Evolutionary conservation across 2,797 vertebrate species (phyloP).

Genomic region (Alosa sapidissima): DNA sequence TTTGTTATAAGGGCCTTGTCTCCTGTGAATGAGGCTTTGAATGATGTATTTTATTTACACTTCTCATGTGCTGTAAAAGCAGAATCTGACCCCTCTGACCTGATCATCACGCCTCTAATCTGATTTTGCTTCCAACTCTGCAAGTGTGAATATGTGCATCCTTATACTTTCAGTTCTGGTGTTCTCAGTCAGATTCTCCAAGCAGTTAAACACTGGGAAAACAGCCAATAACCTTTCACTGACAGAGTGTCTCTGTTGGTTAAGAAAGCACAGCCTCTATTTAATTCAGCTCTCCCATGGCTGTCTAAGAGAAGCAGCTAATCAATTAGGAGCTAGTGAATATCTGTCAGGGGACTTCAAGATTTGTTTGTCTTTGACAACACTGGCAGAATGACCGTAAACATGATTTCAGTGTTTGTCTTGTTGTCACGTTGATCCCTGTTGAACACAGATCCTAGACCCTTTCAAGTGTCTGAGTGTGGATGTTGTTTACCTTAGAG

Average conservation of each 20-base stretch:
- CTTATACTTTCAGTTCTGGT: conserved; percentile 41
- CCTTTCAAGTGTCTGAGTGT: not conserved
- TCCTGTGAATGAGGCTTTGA: not conserved
- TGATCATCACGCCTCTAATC: too few species aligned
- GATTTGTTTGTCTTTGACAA: conserved; percentile 52
- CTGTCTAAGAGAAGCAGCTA: conserved; percentile 42
- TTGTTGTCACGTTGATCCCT: conserved; percentile 1
- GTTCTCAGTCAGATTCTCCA: conserved; percentile 32
- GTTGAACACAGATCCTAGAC: not conserved
- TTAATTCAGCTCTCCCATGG: conserved; percentile 47
- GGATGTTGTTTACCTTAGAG: not conserved
- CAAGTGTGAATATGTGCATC: conserved; percentile 39
- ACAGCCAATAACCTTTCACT: conserved; percentile 49
- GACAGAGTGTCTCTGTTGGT: conserved; percentile 47
- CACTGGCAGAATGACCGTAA: conserved; percentile 38
- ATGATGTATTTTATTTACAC: conserved; percentile 3
- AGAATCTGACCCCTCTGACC: not conserved
- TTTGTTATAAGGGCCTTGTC: not conserved
- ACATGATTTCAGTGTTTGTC: conserved; percentile 7
- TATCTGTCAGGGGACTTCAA: conserved; percentile 46
- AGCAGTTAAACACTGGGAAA: conserved; percentile 39
- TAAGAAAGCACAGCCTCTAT: conserved; percentile 46
- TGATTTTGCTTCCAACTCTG: conserved; percentile 9
- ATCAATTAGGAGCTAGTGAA: conserved; percentile 50
- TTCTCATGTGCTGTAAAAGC: conserved; percentile 6